phyloP scores from a whole-genome alignment of 2,888 invertebrate species.

The Boloria selene region DNA sequence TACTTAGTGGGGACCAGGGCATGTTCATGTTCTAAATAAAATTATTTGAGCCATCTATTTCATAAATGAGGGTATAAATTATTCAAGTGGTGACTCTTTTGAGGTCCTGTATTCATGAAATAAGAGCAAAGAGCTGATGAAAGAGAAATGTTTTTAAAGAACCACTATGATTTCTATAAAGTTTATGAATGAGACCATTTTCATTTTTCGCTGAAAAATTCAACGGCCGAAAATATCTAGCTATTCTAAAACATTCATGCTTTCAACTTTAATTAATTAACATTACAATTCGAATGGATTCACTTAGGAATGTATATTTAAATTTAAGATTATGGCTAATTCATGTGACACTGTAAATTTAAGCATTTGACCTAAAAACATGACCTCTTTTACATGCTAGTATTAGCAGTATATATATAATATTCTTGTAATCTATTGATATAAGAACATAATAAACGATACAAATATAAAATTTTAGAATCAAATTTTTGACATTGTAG shows the following conservation, averaged over 20 bases:
- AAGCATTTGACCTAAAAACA: no score
- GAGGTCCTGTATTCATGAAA: constrained; percentile 47
- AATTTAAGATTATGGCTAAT: no score
- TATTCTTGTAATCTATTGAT: no score
- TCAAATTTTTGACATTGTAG: no score
- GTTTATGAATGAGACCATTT: neutral
- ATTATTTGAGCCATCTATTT: constrained; percentile 50
- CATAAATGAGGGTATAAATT: constrained; percentile 17
- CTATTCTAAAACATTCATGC: neutral
- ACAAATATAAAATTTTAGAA: no score
- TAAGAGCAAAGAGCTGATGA: neutral
- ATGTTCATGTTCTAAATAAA: constrained; percentile 54
- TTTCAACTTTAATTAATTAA: no score
- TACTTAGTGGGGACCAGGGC: constrained; percentile 48
- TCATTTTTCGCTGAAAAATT: constrained; percentile 2
- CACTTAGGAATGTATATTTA: no score
- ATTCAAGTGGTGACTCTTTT: constrained; percentile 11
- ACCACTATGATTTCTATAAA: constrained; percentile 1
- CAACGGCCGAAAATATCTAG: neutral
- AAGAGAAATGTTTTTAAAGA: neutral
- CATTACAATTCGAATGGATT: no score
- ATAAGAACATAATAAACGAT: no score
- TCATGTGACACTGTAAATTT: no score
- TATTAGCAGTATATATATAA: no score
- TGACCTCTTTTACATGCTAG: no score